Evolutionary conservation across 2,797 vertebrate species (phyloP).

Genomic region (Neosilurus hyrtlii): DNA sequence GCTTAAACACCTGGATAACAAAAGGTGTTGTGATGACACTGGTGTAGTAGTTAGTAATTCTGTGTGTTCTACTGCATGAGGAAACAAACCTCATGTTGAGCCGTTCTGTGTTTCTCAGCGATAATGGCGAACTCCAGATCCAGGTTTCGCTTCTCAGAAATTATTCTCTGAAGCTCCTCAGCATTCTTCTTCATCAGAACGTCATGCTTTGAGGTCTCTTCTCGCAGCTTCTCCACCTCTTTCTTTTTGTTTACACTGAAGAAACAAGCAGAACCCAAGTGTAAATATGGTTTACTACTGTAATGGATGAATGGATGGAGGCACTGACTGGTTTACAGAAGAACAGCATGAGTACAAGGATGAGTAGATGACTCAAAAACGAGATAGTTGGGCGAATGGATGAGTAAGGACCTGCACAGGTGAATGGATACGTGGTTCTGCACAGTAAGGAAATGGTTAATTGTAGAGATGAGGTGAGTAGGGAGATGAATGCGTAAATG

Average conservation of each 20-base stretch:
- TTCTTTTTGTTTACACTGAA: conserved; percentile 56
- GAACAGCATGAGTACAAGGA: not conserved
- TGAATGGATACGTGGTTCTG: too few relatives aligned
- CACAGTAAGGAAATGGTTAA: not conserved
- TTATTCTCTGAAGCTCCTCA: conserved; percentile 53
- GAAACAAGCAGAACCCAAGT: not conserved
- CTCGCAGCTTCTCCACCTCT: conserved; percentile 58
- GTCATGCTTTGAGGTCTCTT: conserved; percentile 49
- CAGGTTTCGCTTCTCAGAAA: conserved; percentile 51
- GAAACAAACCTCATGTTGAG: conserved; percentile 52
- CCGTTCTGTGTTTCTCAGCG: conserved; percentile 57
- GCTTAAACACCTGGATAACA: conserved; percentile 42
- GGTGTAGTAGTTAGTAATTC: too few relatives aligned
- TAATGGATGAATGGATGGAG: not conserved
- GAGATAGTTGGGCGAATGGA: not conserved
- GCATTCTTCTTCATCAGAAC: conserved; percentile 54
- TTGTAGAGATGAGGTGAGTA: too few relatives aligned
- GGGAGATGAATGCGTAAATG: not conserved
- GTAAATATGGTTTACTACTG: too few relatives aligned
- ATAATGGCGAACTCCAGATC: conserved; percentile 54
- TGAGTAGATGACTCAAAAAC: not conserved
- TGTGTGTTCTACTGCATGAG: not conserved
- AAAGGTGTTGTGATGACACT: not conserved
- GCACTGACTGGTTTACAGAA: too few relatives aligned
- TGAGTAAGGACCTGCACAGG: not conserved